A percentile compares a stretch with the other conserved stretches of the same genome.
Conservation (phyloP, 2,888 invertebrate genomes). For the Diaphora mendica region DNA sequence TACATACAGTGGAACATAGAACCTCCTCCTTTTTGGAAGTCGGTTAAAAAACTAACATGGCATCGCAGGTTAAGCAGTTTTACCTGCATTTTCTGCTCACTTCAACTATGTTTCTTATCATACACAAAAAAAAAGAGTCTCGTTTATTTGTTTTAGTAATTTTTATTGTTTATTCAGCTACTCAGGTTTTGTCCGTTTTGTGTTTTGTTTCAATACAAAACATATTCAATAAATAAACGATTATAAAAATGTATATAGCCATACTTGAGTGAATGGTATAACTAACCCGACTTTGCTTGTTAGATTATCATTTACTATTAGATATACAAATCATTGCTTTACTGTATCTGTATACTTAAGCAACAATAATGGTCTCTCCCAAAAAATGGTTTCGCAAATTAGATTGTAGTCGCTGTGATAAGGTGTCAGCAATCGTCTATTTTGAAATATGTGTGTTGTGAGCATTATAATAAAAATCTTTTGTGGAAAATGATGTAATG, state of each 20-base stretch:
- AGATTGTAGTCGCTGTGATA: constrained; percentile 25
- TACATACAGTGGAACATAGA: no score
- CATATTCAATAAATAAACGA: not conserved
- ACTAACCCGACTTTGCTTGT: not conserved
- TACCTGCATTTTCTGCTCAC: not conserved
- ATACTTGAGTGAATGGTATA: not conserved
- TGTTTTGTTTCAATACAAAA: no score
- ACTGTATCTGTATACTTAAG: not conserved
- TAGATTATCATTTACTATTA: no score
- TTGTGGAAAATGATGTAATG: constrained; percentile 38
- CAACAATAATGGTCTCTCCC: constrained; percentile 13
- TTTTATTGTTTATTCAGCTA: no score
- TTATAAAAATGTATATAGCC: not conserved
- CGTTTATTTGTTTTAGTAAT: no score
- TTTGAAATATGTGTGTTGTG: constrained; percentile 32
- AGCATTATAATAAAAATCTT: constrained; percentile 34
- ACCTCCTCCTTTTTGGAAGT: no score
- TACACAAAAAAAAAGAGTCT: no score
- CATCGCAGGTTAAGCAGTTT: not conserved
- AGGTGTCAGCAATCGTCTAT: constrained; percentile 25
- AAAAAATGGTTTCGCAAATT: constrained; percentile 34
- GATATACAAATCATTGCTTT: not conserved
- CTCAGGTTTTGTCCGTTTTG: no score
- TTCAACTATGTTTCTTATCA: no score
- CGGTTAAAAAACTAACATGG: not conserved